Conservation (phyloP, 2,888 invertebrate genomes). For the Leptopilina syphax region DNA sequence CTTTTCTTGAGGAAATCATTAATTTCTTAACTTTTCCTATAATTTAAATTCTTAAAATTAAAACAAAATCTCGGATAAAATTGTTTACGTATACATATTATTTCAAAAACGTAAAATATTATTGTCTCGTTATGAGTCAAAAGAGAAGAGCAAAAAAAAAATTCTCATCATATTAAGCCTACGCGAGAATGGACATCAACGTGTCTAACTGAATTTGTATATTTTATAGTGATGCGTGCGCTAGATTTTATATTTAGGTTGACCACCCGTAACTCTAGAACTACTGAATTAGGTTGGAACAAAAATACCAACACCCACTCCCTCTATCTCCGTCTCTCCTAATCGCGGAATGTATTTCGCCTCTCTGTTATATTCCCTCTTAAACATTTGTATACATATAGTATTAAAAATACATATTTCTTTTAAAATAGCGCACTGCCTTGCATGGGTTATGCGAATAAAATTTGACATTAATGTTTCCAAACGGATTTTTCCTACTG, state of each 20-base stretch:
- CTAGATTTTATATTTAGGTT: constrained; percentile 76
- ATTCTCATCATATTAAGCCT: constrained; percentile 13
- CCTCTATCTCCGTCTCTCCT: constrained; percentile 50
- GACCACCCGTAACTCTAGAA: constrained; percentile 73
- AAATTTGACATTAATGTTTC: too few species aligned
- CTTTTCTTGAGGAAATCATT: too few species aligned
- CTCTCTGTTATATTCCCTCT: constrained; percentile 2
- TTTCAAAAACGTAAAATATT: too few species aligned
- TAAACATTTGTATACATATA: background rate
- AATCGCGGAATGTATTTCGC: constrained; percentile 58
- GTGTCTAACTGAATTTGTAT: constrained; percentile 47
- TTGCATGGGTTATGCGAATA: too few species aligned
- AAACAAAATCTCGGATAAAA: too few species aligned
- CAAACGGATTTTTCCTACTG: too few species aligned
- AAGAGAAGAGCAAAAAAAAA: background rate
- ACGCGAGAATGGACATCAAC: constrained; percentile 8
- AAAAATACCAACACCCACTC: constrained; percentile 70
- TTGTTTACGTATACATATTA: too few species aligned
- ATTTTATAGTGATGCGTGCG: constrained; percentile 67
- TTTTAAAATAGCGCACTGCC: constrained; percentile 35
- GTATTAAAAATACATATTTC: background rate
- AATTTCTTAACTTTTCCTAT: too few species aligned
- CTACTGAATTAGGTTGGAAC: constrained; percentile 76
- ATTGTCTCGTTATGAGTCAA: background rate
- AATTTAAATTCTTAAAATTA: too few species aligned